These are phyloP conservation scores for Siniperca undulata DNA, from an alignment of 2,797 vertebrate genomes.

Conservation along the genomic window DNA sequence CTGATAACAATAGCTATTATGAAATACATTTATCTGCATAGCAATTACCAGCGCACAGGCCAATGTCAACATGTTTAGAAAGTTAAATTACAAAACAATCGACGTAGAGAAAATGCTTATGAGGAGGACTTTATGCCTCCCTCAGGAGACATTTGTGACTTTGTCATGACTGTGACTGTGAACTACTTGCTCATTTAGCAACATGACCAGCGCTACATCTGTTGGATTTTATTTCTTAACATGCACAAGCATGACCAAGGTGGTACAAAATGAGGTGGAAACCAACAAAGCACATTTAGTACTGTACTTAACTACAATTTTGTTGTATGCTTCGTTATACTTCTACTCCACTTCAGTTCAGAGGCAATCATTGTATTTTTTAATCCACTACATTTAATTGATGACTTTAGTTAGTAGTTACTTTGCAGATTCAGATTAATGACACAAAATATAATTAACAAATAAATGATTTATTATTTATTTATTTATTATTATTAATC, in stretches of 20 bases:
- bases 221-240: constrained; percentile 2
- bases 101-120: not conserved
- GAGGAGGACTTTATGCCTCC: constrained; percentile 6
- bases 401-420: not conserved
- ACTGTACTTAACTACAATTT: not conserved
- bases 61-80: constrained; percentile 58
- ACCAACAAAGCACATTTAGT: not conserved
- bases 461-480: not conserved
- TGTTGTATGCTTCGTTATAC: not conserved
- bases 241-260: not conserved
- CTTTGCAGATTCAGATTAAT: not conserved
- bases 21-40: constrained; percentile 47
- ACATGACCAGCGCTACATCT: constrained; percentile 1
- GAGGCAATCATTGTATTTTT: not conserved
- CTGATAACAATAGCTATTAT: constrained; percentile 53
- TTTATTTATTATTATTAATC: too few species aligned
- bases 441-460: not conserved
- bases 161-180: constrained; percentile 73
- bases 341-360: not conserved
- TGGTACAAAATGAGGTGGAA: not conserved
- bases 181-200: constrained; percentile 52
- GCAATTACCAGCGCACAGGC: constrained; percentile 32
- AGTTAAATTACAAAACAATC: constrained; percentile 51
- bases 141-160: constrained; percentile 22
- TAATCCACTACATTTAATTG: not conserved